Conservation (phyloP, 1,140 invertebrate genomes). For the Hylaeus anthracinus region DNA sequence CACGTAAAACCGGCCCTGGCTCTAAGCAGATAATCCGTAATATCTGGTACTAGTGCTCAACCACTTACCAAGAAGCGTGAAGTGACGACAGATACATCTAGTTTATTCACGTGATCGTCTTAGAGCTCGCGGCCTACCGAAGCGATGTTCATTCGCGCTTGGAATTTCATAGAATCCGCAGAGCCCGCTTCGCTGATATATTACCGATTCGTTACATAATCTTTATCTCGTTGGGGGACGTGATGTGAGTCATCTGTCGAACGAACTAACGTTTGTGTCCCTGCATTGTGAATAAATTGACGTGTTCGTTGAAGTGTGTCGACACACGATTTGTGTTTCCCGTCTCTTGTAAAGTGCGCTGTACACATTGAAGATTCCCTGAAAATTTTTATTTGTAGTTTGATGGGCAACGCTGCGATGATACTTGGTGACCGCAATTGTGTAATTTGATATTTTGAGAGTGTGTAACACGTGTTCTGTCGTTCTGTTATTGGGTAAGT, state of each 20-base stretch:
- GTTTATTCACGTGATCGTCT: not conserved
- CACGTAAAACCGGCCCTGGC: too few species aligned
- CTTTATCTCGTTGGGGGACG: not conserved
- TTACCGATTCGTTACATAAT: conserved; percentile 41
- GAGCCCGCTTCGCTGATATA: conserved; percentile 6
- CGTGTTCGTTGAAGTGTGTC: conserved; percentile 3
- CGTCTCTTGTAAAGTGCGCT: conserved; percentile 1
- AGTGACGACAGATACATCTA: not conserved
- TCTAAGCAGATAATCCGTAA: not conserved
- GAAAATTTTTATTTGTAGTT: not conserved
- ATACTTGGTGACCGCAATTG: not conserved
- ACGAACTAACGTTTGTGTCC: not conserved
- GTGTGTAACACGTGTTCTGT: not conserved
- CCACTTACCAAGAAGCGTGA: not conserved
- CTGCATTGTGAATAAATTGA: conserved; percentile 4
- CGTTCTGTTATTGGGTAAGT: not conserved
- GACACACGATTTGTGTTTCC: conserved; percentile 9
- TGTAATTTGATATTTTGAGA: not conserved
- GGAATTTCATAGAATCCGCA: conserved; percentile 4
- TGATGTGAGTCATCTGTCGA: conserved; percentile 20
- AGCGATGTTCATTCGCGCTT: not conserved
- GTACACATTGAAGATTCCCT: not conserved
- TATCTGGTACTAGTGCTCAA: not conserved
- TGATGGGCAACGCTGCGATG: not conserved
- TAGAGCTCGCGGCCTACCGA: not conserved